Evolutionary conservation across 2,888 invertebrate species (phyloP), one percentile per base, ranked within the genome.

Genomic region (Incurvaria masculella): DNA sequence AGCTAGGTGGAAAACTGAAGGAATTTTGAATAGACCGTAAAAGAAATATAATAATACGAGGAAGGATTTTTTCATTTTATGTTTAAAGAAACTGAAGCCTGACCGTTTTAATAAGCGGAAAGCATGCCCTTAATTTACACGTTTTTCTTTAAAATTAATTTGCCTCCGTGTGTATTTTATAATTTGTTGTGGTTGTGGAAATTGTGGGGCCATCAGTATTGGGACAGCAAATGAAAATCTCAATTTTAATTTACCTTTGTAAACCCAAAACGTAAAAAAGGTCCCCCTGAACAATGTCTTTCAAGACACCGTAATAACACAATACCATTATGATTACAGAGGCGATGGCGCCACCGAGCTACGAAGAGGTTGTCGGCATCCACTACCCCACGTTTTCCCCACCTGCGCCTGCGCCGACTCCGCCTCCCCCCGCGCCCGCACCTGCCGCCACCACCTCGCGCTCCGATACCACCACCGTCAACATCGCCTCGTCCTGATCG

Each of bases 281-380:
- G 10, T 8, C 14, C 3, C 2, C 2, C 5, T n/a, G 6, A 17
- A 17, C 14, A 4, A 17, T 42, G 21, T 2, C 14, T 21, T 2
- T 17, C 19, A 27, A 45, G 10, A 55, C 47, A 45, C 17, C 8
- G 20, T n/a, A n/a, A n/a, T n/a, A n/a, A n/a, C n/a, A n/a, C n/a
- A n/a, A n/a, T n/a, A n/a, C n/a, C n/a, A n/a, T n/a, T n/a, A n/a
- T n/a, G 46, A 57, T 71, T 75, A 19, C 74, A 78, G 76, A 78
- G 61, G 68, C 65, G 49, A 68, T 76, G 66, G 76, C 75, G 1
- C 76, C 76, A 2, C 76, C 76, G 1, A 78, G 78, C 56, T 78
- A 78, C 60, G 76, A 78, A 40, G 76, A 78, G 50, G 76, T 76
- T 16, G 75, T 78, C 6, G 74, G 75, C 0, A 58, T 72, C 16